Evolutionary conservation across 2,113 vertebrate species (phyloP).

Genomic region (Paralichthys olivaceus): DNA sequence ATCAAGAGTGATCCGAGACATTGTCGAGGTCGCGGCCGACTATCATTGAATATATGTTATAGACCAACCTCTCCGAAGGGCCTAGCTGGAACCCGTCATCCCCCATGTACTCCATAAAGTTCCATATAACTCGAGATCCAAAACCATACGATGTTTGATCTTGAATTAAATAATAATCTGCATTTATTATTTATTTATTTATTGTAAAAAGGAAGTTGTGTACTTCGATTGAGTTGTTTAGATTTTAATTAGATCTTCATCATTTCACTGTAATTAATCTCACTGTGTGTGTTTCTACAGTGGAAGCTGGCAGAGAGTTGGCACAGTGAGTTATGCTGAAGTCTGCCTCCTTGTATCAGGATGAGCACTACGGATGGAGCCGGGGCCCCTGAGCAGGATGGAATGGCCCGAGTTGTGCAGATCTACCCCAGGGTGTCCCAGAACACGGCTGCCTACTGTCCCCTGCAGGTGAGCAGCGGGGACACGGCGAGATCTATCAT

Average conservation of each 20-base stretch:
- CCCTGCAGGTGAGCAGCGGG: conserved; percentile 82
- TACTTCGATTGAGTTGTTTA: neutral
- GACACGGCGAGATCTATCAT: conserved; percentile 85
- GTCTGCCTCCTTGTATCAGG: conserved; percentile 73
- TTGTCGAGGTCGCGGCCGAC: no score
- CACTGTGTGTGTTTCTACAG: conserved; percentile 60
- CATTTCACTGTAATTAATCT: neutral
- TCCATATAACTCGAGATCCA: no score
- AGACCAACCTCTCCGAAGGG: no score
- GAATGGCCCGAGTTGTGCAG: conserved; percentile 82
- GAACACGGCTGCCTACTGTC: conserved; percentile 81
- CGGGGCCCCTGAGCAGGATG: conserved; percentile 70
- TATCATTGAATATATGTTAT: no score
- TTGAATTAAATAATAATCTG: no score
- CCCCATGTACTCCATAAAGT: no score
- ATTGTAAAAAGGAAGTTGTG: no score
- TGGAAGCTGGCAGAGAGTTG: conserved; percentile 53
- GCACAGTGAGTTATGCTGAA: conserved; percentile 85
- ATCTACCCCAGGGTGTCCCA: conserved; percentile 86
- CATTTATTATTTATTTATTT: no score
- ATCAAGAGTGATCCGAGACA: no score
- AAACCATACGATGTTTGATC: no score
- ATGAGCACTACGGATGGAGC: conserved; percentile 88
- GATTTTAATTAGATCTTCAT: neutral
- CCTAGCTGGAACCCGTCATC: no score